Conservation (phyloP, 2,888 invertebrate genomes). For the Hemaris fuciformis region DNA sequence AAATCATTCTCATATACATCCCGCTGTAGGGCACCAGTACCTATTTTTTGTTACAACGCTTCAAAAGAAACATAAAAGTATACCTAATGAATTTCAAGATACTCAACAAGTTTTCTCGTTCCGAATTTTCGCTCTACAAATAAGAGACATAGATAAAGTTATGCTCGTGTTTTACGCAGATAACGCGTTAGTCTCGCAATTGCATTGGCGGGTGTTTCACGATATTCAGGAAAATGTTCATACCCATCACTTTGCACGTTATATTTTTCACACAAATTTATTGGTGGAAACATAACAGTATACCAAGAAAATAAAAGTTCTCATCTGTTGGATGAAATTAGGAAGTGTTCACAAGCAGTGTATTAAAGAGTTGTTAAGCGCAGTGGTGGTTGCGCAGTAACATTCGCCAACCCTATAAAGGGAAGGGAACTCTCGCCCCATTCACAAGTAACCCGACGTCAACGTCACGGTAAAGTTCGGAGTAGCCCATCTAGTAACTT, state of each 20-base stretch:
- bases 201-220: slow-evolving; percentile 20
- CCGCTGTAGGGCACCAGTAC: too few relatives aligned
- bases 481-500: slow-evolving; percentile 43
- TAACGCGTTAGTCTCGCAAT: slow-evolving; percentile 48
- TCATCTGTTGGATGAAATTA: background rate
- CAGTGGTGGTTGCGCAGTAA: slow-evolving; percentile 72
- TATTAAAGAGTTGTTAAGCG: slow-evolving; percentile 43
- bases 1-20: too few relatives aligned
- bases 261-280: background rate
- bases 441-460: slow-evolving; percentile 66
- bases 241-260: background rate
- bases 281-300: background rate
- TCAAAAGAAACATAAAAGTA: background rate
- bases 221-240: slow-evolving; percentile 29
- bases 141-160: slow-evolving; percentile 53
- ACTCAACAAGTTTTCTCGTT: slow-evolving; percentile 28
- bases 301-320: background rate
- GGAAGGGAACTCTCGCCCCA: slow-evolving; percentile 58
- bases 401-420: slow-evolving; percentile 65
- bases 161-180: slow-evolving; percentile 63
- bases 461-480: slow-evolving; percentile 49
- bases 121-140: slow-evolving; percentile 67
- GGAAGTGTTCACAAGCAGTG: slow-evolving; percentile 20
- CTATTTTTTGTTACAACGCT: background rate
- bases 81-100: background rate